Evolutionary conservation across 2,797 vertebrate species (phyloP), one percentile per base, ranked within the genome.

Genomic region (Chrysocyon brachyurus): DNA sequence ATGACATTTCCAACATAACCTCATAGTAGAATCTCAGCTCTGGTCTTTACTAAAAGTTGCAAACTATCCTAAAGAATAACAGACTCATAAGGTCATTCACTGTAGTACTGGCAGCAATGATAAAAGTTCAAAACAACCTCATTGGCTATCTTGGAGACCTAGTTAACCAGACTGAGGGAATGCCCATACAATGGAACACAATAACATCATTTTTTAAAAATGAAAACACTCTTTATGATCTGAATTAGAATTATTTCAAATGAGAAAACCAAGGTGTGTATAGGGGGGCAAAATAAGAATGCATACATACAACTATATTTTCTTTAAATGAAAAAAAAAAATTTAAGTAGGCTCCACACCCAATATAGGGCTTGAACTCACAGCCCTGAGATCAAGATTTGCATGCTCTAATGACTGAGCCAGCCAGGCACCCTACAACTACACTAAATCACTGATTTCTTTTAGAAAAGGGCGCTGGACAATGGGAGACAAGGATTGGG

Each of bases 201-300:
- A 79, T 52, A 24, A 84, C 75, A 89, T 56, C 24, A 79, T 36
- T 89, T 52, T 84, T 40, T 1, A 52, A 87, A 81, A 87, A 64
- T 14, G 28, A 84, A 54, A 75, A 83, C 16, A 70, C 28, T 64
- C 28, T 82, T 64, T 77, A 54, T 75, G 16, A 95, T 79, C 6
- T 61, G 64, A 89, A 64, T 86, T 49, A 59, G 73, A 93, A 89
- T 95, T 6, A 66, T 57, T 87, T 84, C 84, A 52, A 79, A 79
- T 84, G 52, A 90, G 17, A 94, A 97, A 84, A 79, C 6, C 68
- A 94, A 79, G 11, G 17, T 87, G 15, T 46, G 40, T 46, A 46
- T 46, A 46, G 40, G 40, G 40, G 40, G 40, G 40, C 17, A 91
- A 77, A 72, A 73, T 52, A 90, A 68, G 17, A 89, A 57, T 3